Conservation (phyloP, 2,888 invertebrate genomes). For the Sminthurinus aureus region DNA sequence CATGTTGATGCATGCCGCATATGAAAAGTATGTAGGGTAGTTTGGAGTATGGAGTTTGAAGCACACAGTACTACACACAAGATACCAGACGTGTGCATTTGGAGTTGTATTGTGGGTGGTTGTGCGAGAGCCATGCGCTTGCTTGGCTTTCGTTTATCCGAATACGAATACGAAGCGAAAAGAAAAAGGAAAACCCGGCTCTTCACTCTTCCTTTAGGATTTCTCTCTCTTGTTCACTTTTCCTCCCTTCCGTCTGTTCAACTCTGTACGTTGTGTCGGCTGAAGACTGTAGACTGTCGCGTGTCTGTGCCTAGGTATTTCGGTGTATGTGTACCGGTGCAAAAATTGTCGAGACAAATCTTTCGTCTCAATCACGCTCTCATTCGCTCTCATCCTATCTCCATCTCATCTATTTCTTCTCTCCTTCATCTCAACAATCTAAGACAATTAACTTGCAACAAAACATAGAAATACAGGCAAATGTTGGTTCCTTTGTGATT, state of each 20-base stretch:
- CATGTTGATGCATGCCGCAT: background rate
- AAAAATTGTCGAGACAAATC: slow-evolving; percentile 40
- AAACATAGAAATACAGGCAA: too few relatives aligned
- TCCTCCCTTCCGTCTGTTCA: background rate
- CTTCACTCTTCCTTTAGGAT: background rate
- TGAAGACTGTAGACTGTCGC: too few relatives aligned
- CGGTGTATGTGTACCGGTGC: slow-evolving; percentile 28
- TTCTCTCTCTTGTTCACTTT: background rate
- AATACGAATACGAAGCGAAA: background rate
- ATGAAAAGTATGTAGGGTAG: background rate
- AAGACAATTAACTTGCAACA: too few relatives aligned
- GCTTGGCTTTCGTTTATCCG: background rate
- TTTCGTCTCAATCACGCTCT: slow-evolving; percentile 46
- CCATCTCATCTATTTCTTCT: slow-evolving; percentile 1
- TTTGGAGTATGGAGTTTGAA: background rate
- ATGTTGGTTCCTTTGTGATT: too few relatives aligned
- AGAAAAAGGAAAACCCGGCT: background rate
- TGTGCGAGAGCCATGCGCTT: background rate
- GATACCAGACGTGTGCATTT: background rate
- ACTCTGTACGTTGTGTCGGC: too few relatives aligned
- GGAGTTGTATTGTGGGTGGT: background rate
- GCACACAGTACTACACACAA: too few relatives aligned
- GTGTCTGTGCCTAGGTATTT: background rate
- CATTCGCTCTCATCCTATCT: slow-evolving; percentile 1
- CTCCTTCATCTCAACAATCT: background rate